Base-by-base conservation (phyloP, 2,888 invertebrate genomes). In the Trissolcus brochymenae region DNA sequence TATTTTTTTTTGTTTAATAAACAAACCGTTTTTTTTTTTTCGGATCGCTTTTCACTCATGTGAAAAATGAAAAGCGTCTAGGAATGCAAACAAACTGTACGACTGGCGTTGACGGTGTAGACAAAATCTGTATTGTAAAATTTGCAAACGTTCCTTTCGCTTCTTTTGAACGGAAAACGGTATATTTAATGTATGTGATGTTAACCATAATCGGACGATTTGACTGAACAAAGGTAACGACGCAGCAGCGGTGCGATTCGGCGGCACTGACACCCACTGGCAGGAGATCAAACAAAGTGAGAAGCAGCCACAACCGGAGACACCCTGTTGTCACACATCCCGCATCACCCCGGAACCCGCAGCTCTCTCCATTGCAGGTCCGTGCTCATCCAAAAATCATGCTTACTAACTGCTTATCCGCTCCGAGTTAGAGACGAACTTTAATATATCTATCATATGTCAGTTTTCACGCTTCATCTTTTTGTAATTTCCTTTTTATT, bases 281-380 rank as follows among this genome's bases (percentile, higher is more conserved):
- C 85, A 85, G 88, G 84, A 85, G 87, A 84, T 78, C 91, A 89
- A 90, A 90, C 91, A 86, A 91, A 90, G 88, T 90, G 90, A 85
- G 92, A 92, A 90, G 79, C 86, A 91, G 88, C 89, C 90, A 81
- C 84, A 80, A 81, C 76, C 84, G 86, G 83, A 85, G 87, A 74
- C 87, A 84, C 82, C 82, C 84, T 72, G 84, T 87, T 82, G 85
- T 85, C 81, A 81, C 86, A 61, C 86, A 86, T 82, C 85, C 87
- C 83, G 83, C 85, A 82, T 87, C 87, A 87, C 85, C 91, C 86
- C 90, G 93, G 90, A 93, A 92, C 91, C 92, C 93, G 86, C 93
- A 92, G 90, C 92, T 93, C 90, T 93, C 93, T 81, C 91, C 92
- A 89, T 91, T 93, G 87, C 93, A 94, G 93, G 93, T 93, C 88